Conservation (phyloP, 2,113 vertebrate genomes). For the Apodemus sylvaticus region DNA sequence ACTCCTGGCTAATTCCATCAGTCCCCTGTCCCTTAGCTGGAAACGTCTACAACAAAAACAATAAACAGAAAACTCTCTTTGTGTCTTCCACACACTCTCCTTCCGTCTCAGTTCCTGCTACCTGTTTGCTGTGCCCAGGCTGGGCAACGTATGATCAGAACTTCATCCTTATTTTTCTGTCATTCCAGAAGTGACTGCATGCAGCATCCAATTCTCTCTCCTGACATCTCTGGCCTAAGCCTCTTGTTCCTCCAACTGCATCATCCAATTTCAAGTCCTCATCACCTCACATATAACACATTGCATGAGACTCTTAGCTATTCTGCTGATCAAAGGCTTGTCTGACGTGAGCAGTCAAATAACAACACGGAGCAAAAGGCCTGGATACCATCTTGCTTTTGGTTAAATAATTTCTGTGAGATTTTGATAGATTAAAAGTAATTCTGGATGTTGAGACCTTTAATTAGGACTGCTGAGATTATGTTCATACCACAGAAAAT, state of each 20-base stretch:
- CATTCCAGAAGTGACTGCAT: not conserved
- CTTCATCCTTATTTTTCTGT: not conserved
- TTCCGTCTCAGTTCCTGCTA: not conserved
- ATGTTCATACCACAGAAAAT: not conserved
- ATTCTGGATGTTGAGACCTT: not conserved
- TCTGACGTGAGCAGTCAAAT: not conserved
- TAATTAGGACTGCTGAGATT: not conserved
- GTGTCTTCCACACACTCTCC: not conserved
- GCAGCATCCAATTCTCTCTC: not conserved
- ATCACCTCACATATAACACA: not conserved
- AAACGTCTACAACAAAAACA: not conserved
- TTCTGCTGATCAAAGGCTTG: not conserved
- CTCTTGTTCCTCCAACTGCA: not conserved
- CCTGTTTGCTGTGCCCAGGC: not conserved
- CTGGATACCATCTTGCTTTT: not conserved
- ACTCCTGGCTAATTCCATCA: not conserved
- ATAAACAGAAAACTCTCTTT: not conserved
- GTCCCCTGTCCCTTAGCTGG: not conserved
- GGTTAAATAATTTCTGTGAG: constrained; percentile 5
- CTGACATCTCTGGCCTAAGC: too few species aligned
- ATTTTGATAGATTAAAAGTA: not conserved
- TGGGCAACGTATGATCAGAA: not conserved
- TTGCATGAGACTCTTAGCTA: not conserved
- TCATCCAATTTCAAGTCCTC: not conserved
- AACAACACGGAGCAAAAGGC: not conserved